Base-by-base conservation (phyloP, 1,140 invertebrate genomes). In the Heterodera schachtii region DNA sequence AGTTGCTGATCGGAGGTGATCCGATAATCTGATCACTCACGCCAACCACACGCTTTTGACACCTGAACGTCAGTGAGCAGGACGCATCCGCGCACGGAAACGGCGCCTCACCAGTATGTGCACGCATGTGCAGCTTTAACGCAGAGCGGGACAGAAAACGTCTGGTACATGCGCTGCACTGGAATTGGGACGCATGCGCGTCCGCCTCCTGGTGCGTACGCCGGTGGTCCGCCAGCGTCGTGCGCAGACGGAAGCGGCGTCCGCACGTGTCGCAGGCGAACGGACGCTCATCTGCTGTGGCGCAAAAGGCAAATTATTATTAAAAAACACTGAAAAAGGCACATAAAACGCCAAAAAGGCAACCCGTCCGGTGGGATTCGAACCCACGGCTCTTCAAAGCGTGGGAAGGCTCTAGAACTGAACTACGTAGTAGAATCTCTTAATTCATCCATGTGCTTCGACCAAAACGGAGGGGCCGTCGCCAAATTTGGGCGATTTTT, bases 61-160 rank as follows among this genome's bases (percentile, higher is more conserved):
- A 76, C 75, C 75, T 49, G 44, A 76, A 76, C 46, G 66, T 71
- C n/a, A 13, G 46, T n/a, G 11, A 16, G 47, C 77, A 69, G 8
- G 49, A 21, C 6, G n/a, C 16, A n/a, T 78, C 49, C 66, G 46
- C 11, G 11, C 77, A 78, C 21, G 47, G 66, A 46, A 78, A 78
- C 9, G 77, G 77, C 49, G 77, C 64, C 46, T 78, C 77, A 5
- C 77, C 77, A 8, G 77, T 66, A 31, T 78, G 77, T 2, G 66
- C 46, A n/a, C 77, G 44, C 11, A 78, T 16, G 70, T 78, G 77
- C 49, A 78, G 70, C 46, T 78, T 78, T 5, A 78, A 13, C 3
- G 77, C 66, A 21, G 77, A 71, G 66, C 77, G 77, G 5, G 77
- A 78, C 66, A 78, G 60, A 78, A 78, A 78, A n/a, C 31, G 44